Base-by-base conservation (phyloP, 2,888 invertebrate genomes). In the Monoplex corrugatus region DNA sequence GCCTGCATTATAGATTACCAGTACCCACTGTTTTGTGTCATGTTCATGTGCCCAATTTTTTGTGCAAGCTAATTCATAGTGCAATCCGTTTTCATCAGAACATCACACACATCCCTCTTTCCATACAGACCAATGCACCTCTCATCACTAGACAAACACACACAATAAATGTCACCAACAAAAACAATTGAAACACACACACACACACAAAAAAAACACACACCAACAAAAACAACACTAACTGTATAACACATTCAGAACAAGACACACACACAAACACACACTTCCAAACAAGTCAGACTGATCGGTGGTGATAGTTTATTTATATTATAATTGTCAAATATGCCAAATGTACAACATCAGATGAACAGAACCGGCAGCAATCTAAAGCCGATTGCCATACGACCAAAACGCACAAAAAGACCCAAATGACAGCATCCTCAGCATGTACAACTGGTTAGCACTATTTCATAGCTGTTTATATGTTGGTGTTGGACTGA, bases 341-440 rank as follows among this genome's bases (percentile, higher is more conserved):
- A 80, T 80, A 80, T 43, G 43, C 78, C 72, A 85, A 63, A 88
- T 88, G 72, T 88, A 88, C 72, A 85, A 88, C 88, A 87, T 13
- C 44, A 80, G 40, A 80, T 80, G 80, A 87, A 75, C 16, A 38
- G 6, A 68, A 68, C 63, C 43, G 86, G 43, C 86, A 86, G 78
- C 43, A 35, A 6, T 13, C 45, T 45, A 35, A 35, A 32, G 75
- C 44, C 16, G 16, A 35, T 57, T 38, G 35, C 45, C 57, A 84
- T 35, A 19, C 35, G 57, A 2, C 50, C 45, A 57, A 5, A 5
- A 84, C 35, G 45, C 23, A 84, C 19, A 50, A 50, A 50, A 8
- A 50, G 19, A 50, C 8, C 50, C 50, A 8, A 8, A 50, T 8
- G 38, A 40, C 23, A 43, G 23, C 78, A 80, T 3, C 23, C 10